Base-by-base conservation (phyloP, 1,140 invertebrate genomes). In the Cotesia glomerata region DNA sequence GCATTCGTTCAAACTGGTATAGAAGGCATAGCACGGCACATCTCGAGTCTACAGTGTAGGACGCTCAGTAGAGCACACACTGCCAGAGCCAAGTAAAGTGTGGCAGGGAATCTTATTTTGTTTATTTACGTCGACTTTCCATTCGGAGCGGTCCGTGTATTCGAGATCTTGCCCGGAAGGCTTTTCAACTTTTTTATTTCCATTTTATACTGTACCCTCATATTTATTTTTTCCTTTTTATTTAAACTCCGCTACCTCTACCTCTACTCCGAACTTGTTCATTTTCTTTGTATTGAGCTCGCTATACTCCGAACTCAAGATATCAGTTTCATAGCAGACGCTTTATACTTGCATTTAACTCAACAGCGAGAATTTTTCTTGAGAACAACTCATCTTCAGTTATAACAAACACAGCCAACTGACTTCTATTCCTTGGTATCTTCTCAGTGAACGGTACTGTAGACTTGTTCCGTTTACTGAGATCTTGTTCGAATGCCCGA, bases 81-180 rank as follows among this genome's bases (percentile, higher is more conserved):
- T 18, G n/a, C 26, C 13, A 16, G n/a, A 32, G n/a, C 14, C n/a
- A 18, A 16, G 32, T 18, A 18, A 11, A n/a, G 32, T 14, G 11
- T 4, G 9, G 36, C 34, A 36, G 66, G 54, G 32, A 34, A n/a
- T 74, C 69, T 77, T 80, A 74, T 77, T 79, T 79, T 80, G 74
- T 83, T 83, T 79, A 80, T 82, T 82, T 77, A 76, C 72, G 75
- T 72, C 65, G 75, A 77, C 76, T 77, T 79, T 80, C 75, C 74
- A 75, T 79, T 75, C 73, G 39, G 49, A 58, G 58, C 39, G 45
- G 13, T 45, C 35, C 56, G 54, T 49, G 49, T 61, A 65, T 7
- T 32, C 35, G 13, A n/a, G 13, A 62, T 68, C 67, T 75, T 61
- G 56, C 18, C 61, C 68, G 64, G 64, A 67, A 68, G 68, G 65